A percentile compares a stretch with the other conserved stretches of the same genome.
phyloP scores from a whole-genome alignment of 1,140 invertebrate species.

The Carcinoscorpius rotundicauda region DNA sequence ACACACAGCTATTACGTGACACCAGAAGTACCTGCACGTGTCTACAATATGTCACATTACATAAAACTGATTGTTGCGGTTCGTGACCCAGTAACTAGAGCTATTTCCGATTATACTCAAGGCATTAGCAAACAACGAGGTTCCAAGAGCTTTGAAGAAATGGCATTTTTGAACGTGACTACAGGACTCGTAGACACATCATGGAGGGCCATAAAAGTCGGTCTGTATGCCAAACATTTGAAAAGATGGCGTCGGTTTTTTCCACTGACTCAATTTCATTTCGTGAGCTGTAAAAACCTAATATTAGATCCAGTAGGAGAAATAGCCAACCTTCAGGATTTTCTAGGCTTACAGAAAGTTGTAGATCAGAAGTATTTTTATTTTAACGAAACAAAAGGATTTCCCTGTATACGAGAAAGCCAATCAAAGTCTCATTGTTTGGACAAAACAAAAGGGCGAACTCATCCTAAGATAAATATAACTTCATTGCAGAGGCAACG shows the following conservation, averaged over 20 bases:
- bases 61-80: conserved; percentile 81
- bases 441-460: conserved; percentile 82
- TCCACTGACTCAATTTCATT: conserved; percentile 62
- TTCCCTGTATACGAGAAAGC: conserved; percentile 74
- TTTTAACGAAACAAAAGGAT: conserved; percentile 86
- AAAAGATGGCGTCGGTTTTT: conserved; percentile 77
- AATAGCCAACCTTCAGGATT: conserved; percentile 68
- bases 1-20: conserved; percentile 89
- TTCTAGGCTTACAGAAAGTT: conserved; percentile 67
- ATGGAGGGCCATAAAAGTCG: conserved; percentile 75
- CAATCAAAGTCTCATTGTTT: conserved; percentile 70
- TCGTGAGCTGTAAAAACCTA: conserved; percentile 78
- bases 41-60: conserved; percentile 70
- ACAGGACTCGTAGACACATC: conserved; percentile 58
- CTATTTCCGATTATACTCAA: conserved; percentile 86
- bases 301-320: conserved; percentile 76
- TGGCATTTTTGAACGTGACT: conserved; percentile 55
- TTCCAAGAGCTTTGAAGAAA: conserved; percentile 62
- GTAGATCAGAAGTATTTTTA: conserved; percentile 86
- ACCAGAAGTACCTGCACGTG: conserved; percentile 63
- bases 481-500: conserved; percentile 55
- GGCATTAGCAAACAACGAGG: conserved; percentile 51
- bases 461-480: conserved; percentile 67
- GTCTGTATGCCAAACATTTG: conserved; percentile 70
- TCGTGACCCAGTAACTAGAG: conserved; percentile 78